These are phyloP conservation scores for Prorops nasuta DNA, from an alignment of 1,140 invertebrate genomes.

Conservation along the genomic window DNA sequence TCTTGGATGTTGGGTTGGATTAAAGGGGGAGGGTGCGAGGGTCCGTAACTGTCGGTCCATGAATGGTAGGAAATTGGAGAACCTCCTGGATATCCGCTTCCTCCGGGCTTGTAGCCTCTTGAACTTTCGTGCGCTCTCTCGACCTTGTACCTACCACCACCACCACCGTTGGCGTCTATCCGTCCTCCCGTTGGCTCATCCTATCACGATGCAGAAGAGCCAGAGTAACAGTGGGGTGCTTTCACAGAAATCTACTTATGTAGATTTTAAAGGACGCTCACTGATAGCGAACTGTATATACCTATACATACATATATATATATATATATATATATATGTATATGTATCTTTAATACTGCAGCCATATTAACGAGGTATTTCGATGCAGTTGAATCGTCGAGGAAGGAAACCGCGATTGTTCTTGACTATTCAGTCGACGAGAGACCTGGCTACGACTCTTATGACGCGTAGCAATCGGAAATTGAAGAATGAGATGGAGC, in stretches of 20 bases:
- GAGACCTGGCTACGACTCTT: not conserved
- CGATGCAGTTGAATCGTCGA: not conserved
- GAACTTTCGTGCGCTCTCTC: not conserved
- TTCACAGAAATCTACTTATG: too few species aligned
- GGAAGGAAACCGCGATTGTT: not conserved
- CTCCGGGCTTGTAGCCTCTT: not conserved
- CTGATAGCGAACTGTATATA: too few species aligned
- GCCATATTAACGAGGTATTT: too few species aligned
- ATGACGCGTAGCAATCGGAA: not conserved
- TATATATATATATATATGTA: too few species aligned
- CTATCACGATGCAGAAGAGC: not conserved
- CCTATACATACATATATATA: too few species aligned
- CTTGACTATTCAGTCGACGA: not conserved
- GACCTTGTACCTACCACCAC: not conserved
- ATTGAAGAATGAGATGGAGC: not conserved
- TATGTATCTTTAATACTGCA: too few species aligned
- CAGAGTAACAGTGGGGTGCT: too few species aligned
- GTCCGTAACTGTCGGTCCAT: slow-evolving; percentile 7
- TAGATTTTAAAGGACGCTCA: too few species aligned
- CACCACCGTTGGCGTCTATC: not conserved
- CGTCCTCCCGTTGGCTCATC: not conserved
- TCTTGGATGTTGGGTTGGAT: too few species aligned
- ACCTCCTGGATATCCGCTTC: slow-evolving; percentile 18
- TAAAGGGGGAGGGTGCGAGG: not conserved
- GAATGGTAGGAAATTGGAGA: slow-evolving; percentile 32